Evolutionary conservation across 2,888 invertebrate species (phyloP), one percentile per base, ranked within the genome.

Genomic region (Pterobdella sp.): DNA sequence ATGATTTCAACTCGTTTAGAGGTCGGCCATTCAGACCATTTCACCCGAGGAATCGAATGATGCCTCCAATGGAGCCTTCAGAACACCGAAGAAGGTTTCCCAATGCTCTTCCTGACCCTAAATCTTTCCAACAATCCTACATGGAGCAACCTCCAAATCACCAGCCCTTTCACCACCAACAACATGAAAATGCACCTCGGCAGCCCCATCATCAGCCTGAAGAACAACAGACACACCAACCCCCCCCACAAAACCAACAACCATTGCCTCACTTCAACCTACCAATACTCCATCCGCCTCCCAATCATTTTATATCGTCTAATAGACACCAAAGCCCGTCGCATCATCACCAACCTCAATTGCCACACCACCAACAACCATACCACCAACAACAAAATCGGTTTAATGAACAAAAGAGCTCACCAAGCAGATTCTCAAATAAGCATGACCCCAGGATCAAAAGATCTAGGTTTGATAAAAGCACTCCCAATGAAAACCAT

Each of bases 71-170:
- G 31, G 52, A 71, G 14, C 34, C 29, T 22, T 56, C 29, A 3
- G 49, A 69, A 26, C 56, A 29, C 1, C 56, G 71, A 35, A 71
- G 35, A 32, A 29, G 63, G 26, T 71, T 49, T 63, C 56, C 56
- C 22, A 37, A 36, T 10, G 36, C 42, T 42, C 56, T 69, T n/a
- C 69, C 69, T 26, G 71, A 71, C 36, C 71, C 71, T n/a, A 60
- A 56, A n/a, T 26, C 71, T 35, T 71, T 71, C 31, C 71, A 71
- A 63, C 56, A 71, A 60, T 49, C 42, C n/a, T 71, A 31, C 34
- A 3, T 29, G 4, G 69, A 71, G 22, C 22, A 35, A 18, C 52
- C 29, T 22, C 71, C 31, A 14, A 18, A 3, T 14, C 71, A 71
- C 10, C 56, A 52, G 26, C 52, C 60, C 10, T 63, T n/a, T 63